Percentiles rank a stretch among this genome's conserved stretches.
Conservation (phyloP, 2,797 vertebrate species). For the Amazona ochrocephala region DNA sequence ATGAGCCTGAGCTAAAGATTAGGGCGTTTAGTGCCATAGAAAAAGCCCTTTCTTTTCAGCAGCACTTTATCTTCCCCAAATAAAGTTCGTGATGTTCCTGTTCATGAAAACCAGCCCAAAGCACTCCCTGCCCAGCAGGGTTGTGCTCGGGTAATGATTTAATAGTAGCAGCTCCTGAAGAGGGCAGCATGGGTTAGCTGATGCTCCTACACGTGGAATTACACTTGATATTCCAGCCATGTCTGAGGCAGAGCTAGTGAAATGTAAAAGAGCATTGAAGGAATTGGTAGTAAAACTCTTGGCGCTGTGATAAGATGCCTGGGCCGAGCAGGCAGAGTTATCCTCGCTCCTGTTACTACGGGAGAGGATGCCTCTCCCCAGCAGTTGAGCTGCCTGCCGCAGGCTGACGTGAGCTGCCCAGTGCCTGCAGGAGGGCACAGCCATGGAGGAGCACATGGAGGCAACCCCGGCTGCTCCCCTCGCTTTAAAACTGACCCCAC, state of each 20-base stretch:
- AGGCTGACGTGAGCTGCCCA: not conserved
- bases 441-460: not conserved
- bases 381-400: not conserved
- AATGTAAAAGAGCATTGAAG: constrained; percentile 24
- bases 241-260: constrained; percentile 5
- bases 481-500: not conserved
- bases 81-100: not conserved
- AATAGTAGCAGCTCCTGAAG: constrained; percentile 42
- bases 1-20: not conserved
- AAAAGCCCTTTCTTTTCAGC: not conserved
- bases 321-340: not conserved
- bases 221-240: constrained; percentile 7
- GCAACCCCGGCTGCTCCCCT: not conserved
- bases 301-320: not conserved
- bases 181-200: constrained; percentile 62
- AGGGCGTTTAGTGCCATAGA: not conserved
- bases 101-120: not conserved
- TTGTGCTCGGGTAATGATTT: not conserved
- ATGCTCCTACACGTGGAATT: not conserved
- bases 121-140: not conserved
- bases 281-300: constrained; percentile 19
- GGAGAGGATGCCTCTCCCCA: not conserved
- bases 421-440: not conserved
- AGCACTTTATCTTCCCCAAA: not conserved
- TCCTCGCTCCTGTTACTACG: not conserved